Evolutionary conservation across 2,888 invertebrate genomes (phyloP).

Genomic region (Nomada ruficornis): DNA sequence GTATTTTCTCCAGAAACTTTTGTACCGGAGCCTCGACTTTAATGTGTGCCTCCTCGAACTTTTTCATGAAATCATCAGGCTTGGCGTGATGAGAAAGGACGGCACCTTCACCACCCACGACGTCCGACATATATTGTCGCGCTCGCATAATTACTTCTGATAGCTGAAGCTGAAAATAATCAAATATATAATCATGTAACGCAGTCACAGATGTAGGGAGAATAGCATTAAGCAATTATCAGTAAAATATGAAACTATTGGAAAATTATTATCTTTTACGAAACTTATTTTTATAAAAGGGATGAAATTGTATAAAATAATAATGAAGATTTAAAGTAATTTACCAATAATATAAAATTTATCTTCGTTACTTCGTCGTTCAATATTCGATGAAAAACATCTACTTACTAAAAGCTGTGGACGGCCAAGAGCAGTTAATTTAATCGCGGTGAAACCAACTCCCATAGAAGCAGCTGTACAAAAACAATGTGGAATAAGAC

Average conservation of each 20-base stretch:
- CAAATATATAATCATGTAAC: not conserved
- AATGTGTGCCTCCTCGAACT: conserved; percentile 90
- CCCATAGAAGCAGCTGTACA: conserved; percentile 93
- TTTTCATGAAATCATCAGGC: conserved; percentile 93
- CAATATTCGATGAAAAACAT: conserved; percentile 35
- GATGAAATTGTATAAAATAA: not conserved
- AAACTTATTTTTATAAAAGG: not conserved
- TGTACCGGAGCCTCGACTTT: conserved; percentile 92
- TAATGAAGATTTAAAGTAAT: too few relatives aligned
- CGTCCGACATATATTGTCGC: conserved; percentile 96
- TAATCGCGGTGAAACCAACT: conserved; percentile 98
- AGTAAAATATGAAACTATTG: too few relatives aligned
- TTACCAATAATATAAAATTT: too few relatives aligned
- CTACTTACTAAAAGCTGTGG: conserved; percentile 96
- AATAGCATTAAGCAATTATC: not conserved
- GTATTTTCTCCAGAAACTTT: conserved; percentile 95
- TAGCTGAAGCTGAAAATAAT: conserved; percentile 93
- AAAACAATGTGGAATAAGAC: not conserved
- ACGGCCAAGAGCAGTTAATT: conserved; percentile 98
- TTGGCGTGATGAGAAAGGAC: conserved; percentile 94
- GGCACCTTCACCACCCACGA: conserved; percentile 94
- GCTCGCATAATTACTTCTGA: conserved; percentile 99
- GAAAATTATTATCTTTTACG: not conserved
- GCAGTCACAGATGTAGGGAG: not conserved
- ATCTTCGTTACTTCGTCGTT: too few relatives aligned